Conservation (phyloP, 2,888 invertebrate genomes). For the Pteria penguin region DNA sequence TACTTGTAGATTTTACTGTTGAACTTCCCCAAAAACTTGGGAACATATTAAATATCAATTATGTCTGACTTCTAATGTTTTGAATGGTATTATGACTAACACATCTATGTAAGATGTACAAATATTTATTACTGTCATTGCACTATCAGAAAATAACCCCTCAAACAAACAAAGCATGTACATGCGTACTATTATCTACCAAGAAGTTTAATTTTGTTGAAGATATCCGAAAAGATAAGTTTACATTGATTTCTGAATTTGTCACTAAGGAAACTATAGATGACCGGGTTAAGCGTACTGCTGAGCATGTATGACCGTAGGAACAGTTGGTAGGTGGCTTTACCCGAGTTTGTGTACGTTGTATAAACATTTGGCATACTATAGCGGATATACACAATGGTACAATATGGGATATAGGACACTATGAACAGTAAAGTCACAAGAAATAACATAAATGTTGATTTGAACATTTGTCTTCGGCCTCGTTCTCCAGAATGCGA, state of each 20-base stretch:
- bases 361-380: constrained; percentile 37
- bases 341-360: constrained; percentile 37
- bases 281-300: constrained; percentile 57
- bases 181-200: no score
- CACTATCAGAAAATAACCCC: no score
- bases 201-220: no score
- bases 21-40: no score
- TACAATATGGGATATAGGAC: constrained; percentile 57
- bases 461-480: constrained; percentile 50
- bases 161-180: no score
- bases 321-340: constrained; percentile 49
- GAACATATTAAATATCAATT: no score
- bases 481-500: neutral
- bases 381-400: constrained; percentile 52
- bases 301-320: constrained; percentile 57
- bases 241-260: constrained; percentile 24
- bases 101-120: no score
- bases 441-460: constrained; percentile 59
- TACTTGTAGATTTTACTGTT: no score
- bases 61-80: no score
- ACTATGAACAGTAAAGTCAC: constrained; percentile 55
- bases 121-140: no score
- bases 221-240: neutral
- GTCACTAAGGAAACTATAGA: constrained; percentile 54
- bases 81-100: no score